A percentile compares a stretch with the other conserved stretches of the same genome.
phyloP scores from a whole-genome alignment of 2,888 invertebrate genomes.

The Chorisops tibialis region DNA sequence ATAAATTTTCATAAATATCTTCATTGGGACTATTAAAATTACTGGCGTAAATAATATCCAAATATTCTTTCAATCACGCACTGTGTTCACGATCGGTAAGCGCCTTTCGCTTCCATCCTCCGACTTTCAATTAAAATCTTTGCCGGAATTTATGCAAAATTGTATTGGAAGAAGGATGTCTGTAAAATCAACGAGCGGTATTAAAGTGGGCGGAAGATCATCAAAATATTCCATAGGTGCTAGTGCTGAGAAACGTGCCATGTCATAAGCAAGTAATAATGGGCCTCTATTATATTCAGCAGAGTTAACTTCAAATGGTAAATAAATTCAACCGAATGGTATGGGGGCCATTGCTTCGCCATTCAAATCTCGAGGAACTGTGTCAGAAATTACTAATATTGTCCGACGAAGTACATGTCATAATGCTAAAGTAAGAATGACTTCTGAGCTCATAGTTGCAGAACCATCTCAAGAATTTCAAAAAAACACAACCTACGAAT shows the following conservation, averaged over 20 bases:
- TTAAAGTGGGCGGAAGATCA: constrained; percentile 52
- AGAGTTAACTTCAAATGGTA: constrained; percentile 71
- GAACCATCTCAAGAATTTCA: too few species aligned
- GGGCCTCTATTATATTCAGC: constrained; percentile 70
- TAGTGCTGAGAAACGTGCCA: constrained; percentile 83
- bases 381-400: constrained; percentile 80
- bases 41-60: constrained; percentile 60
- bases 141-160: constrained; percentile 80
- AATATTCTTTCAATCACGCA: constrained; percentile 63
- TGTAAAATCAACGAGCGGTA: constrained; percentile 72
- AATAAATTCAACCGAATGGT: constrained; percentile 80
- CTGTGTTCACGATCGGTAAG: constrained; percentile 61
- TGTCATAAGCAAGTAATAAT: constrained; percentile 78
- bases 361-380: constrained; percentile 71
- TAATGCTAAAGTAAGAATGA: constrained; percentile 78
- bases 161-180: constrained; percentile 74
- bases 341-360: constrained; percentile 87
- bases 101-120: constrained; percentile 55
- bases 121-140: constrained; percentile 66
- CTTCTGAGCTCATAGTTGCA: constrained; percentile 76
- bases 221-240: constrained; percentile 68
- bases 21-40: constrained; percentile 50
- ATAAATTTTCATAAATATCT: constrained; percentile 54
- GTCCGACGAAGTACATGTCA: constrained; percentile 78
- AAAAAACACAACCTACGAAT: too few species aligned